phyloP scores from a whole-genome alignment of 1,140 invertebrate species.

The Ctenoplectra terminalis region DNA sequence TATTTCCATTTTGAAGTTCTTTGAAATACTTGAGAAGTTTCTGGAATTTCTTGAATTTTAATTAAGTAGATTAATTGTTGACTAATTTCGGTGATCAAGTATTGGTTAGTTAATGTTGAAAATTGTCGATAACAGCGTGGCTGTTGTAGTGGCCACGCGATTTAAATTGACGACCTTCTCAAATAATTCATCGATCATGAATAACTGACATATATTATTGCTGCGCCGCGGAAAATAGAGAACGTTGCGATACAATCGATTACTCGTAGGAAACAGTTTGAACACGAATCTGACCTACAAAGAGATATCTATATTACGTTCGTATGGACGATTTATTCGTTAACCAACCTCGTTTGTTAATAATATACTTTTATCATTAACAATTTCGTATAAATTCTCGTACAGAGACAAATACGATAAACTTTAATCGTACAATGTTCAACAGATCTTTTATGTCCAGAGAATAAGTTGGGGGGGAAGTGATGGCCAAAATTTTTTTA shows the following conservation, averaged over 20 bases:
- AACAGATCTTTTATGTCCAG: too few relatives aligned
- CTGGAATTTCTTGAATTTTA: neutral
- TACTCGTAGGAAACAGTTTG: constrained; percentile 24
- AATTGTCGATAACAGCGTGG: neutral
- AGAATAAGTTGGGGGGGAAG: too few relatives aligned
- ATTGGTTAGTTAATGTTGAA: neutral
- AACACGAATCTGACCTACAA: constrained; percentile 37
- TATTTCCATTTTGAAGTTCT: neutral
- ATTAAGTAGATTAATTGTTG: neutral
- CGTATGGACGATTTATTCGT: neutral
- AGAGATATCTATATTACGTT: constrained; percentile 5
- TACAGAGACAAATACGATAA: neutral
- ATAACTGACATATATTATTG: constrained; percentile 59
- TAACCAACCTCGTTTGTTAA: neutral
- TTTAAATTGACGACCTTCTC: constrained; percentile 44
- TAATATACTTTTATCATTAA: neutral
- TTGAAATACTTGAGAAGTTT: neutral
- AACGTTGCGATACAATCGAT: constrained; percentile 60
- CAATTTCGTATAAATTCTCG: too few relatives aligned
- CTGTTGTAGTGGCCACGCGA: neutral
- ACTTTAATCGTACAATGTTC: too few relatives aligned
- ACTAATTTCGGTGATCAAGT: neutral
- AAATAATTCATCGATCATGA: constrained; percentile 60
- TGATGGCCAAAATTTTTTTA: too few relatives aligned
- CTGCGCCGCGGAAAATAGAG: constrained; percentile 53